Evolutionary conservation across 2,113 vertebrate genomes (phyloP).

Genomic region (Pungitius pungitius): DNA sequence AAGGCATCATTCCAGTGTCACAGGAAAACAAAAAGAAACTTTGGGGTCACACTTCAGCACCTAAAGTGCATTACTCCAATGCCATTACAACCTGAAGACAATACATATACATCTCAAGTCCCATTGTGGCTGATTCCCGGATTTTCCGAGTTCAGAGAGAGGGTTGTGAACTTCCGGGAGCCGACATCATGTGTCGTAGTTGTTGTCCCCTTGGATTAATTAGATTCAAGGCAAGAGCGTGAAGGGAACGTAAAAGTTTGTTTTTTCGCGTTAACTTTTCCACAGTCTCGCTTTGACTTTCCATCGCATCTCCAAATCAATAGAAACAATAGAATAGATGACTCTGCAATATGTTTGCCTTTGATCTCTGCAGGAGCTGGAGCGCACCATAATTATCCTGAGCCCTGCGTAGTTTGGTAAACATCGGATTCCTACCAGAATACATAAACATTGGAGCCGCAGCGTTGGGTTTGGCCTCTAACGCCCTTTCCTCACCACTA

Average conservation of each 20-base stretch:
- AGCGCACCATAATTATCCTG: slow-evolving; percentile 62
- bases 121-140: not conserved
- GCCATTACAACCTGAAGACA: not conserved
- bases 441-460: slow-evolving; percentile 50
- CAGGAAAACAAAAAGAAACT: not conserved
- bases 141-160: not conserved
- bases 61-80: not conserved
- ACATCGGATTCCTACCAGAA: slow-evolving; percentile 55
- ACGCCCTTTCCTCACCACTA: slow-evolving; percentile 64
- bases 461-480: slow-evolving; percentile 60
- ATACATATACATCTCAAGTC: not conserved
- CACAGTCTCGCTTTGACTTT: not conserved
- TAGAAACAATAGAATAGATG: not conserved
- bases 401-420: slow-evolving; percentile 69
- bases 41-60: not conserved
- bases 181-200: not conserved
- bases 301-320: slow-evolving; percentile 15
- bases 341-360: slow-evolving; percentile 23
- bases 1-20: not conserved
- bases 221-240: not conserved
- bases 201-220: not conserved
- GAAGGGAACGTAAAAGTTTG: slow-evolving; percentile 10
- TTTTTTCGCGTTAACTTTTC: no score
- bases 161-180: not conserved
- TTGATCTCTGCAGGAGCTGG: slow-evolving; percentile 31